Base-by-base conservation (phyloP, 1,140 invertebrate genomes). In the Caenorhabditis latens region DNA sequence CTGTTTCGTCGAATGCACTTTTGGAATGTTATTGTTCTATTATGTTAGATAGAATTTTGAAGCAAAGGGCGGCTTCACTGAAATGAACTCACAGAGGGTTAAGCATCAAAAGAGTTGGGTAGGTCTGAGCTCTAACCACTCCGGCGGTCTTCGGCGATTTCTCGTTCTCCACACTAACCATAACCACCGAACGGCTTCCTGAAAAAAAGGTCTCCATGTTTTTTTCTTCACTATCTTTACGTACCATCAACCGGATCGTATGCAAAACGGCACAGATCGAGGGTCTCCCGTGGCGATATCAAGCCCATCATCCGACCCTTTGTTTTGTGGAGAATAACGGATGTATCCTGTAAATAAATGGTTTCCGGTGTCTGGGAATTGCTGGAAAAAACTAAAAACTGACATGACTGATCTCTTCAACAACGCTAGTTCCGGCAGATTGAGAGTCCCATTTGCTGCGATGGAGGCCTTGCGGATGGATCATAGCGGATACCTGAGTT, bases 391-490 rank as follows among this genome's bases (percentile, higher is more conserved):
- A 40, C 32, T 32, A 2, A 75, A 46, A 48, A 53, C 84, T 53
- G 21, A 79, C 71, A 50, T 50, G n/a, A n/a, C 65, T 67, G 46
- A 85, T 43, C 67, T 67, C 48, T 13, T 65, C 84, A 24, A 85
- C 67, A 42, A 85, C 13, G n/a, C 84, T 57, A 14, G 67, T 79
- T 85, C 84, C 84, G 7, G 84, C 84, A 40, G 84, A 85, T 40
- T 85, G 84, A 14, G 84, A 85, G 50, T 85, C 84, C 84, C 84
- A 85, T 58, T 85, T 85, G 32, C 40, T 63, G 40, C 84, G 53
- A n/a, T 85, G 67, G 13, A 85, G 65, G 8, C 84, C 84, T 85
- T 85, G 63, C 1, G 84, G 84, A 75, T 85, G 84, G 2, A 85
- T 85, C 53, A 75, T 55, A 3, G 82, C 82, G 21, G 82, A 57